Conservation (phyloP, 1,140 invertebrate species). For the Lepidotrigona ventralis region DNA sequence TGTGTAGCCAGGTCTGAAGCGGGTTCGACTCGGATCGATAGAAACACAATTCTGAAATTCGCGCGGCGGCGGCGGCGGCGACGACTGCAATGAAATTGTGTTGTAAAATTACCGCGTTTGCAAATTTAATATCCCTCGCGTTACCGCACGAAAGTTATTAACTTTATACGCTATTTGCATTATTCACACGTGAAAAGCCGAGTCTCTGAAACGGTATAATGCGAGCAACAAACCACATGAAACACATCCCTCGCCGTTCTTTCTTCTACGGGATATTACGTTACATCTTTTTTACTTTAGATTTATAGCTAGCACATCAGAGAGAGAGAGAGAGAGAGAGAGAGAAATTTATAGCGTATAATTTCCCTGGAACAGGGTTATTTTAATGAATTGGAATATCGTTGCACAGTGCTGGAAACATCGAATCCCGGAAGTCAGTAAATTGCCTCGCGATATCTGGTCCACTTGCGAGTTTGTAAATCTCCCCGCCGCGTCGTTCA, state of each 20-base stretch:
- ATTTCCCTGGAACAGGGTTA: background rate
- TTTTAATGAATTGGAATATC: background rate
- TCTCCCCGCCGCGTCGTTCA: constrained; percentile 37
- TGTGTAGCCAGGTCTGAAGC: background rate
- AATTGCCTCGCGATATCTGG: background rate
- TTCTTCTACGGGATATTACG: background rate
- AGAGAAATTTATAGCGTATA: background rate
- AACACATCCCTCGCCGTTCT: background rate
- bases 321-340: background rate
- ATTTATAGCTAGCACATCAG: background rate
- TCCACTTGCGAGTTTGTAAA: background rate
- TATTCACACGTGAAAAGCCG: too few species aligned
- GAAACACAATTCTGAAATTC: background rate
- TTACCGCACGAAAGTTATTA: too few species aligned
- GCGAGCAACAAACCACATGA: background rate
- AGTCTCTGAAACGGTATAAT: background rate
- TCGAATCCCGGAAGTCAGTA: background rate
- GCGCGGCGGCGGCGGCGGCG: too few species aligned
- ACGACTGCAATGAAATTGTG: too few species aligned
- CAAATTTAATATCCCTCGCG: too few species aligned
- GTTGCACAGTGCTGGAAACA: background rate
- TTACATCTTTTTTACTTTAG: background rate
- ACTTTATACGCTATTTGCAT: background rate
- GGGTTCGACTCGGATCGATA: background rate
- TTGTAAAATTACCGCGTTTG: too few species aligned